phyloP scores from a whole-genome alignment of 2,113 vertebrate species.

The Grantiella picta region DNA sequence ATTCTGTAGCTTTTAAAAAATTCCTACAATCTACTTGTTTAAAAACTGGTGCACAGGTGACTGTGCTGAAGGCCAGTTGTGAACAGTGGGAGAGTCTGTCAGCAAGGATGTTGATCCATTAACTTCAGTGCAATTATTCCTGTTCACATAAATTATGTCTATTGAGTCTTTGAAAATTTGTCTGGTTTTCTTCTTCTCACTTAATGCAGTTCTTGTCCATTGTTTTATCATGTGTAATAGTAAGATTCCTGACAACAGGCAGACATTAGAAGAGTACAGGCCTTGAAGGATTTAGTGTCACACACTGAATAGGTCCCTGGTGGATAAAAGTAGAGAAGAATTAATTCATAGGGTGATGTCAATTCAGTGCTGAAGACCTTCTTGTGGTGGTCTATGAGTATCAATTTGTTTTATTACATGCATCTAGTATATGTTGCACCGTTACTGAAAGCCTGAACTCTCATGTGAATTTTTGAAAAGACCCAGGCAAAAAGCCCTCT shows the following conservation, averaged over 20 bases:
- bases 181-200: not conserved
- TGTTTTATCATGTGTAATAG: not conserved
- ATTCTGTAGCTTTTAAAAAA: not conserved
- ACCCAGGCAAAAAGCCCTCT: not conserved
- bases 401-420: not conserved
- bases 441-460: not conserved
- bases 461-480: not conserved
- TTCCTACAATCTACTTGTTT: not conserved
- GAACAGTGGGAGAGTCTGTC: not conserved
- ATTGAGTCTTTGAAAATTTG: not conserved
- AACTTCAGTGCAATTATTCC: not conserved
- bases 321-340: not conserved
- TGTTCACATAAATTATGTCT: not conserved
- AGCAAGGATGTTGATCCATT: accelerated
- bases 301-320: not conserved
- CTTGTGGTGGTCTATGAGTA: not conserved
- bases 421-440: not conserved
- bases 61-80: not conserved
- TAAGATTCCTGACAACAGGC: not conserved
- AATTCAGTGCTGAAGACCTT: not conserved
- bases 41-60: not conserved
- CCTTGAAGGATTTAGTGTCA: not conserved
- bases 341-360: not conserved
- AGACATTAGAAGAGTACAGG: not conserved
- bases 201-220: not conserved